A percentile compares a stretch with the other conserved stretches of the same genome.
phyloP scores from a whole-genome alignment of 2,113 vertebrate species.

The Synchiropus splendidus region DNA sequence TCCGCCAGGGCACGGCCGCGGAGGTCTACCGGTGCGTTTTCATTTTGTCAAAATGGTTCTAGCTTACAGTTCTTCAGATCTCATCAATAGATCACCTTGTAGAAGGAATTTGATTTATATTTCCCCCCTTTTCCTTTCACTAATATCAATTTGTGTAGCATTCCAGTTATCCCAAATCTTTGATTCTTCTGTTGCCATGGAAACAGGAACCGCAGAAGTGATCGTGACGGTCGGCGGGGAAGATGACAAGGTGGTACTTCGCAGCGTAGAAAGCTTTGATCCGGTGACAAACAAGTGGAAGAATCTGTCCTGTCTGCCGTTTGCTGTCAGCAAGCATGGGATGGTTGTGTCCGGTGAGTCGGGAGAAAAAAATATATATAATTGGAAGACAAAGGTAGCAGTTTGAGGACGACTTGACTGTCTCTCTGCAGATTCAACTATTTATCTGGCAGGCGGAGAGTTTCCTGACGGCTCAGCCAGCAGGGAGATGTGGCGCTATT shows the following conservation, averaged over 20 bases:
- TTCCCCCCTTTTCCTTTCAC: slow-evolving; percentile 4
- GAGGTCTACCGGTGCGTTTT: slow-evolving; percentile 57
- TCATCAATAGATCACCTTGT: background rate
- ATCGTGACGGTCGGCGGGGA: slow-evolving; percentile 73
- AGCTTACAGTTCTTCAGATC: no score
- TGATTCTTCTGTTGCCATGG: slow-evolving; percentile 21
- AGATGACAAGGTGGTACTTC: slow-evolving; percentile 74
- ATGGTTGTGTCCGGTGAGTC: slow-evolving; percentile 70
- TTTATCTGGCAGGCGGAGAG: slow-evolving; percentile 71
- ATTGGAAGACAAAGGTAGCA: background rate
- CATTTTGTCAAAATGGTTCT: no score
- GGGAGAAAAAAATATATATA: background rate
- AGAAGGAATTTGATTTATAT: background rate
- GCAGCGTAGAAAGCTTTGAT: slow-evolving; percentile 72
- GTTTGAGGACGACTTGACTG: background rate
- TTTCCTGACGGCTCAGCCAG: slow-evolving; percentile 74
- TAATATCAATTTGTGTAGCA: no score
- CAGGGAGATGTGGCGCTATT: slow-evolving; percentile 75
- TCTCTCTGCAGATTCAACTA: slow-evolving; percentile 53
- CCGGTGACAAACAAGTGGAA: slow-evolving; percentile 67
- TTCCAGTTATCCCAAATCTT: no score
- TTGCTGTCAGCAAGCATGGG: slow-evolving; percentile 74
- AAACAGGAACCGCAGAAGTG: slow-evolving; percentile 65
- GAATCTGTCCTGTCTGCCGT: slow-evolving; percentile 70
- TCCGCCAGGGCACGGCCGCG: slow-evolving; percentile 62